phyloP scores from a whole-genome alignment of 2,113 vertebrate species.

The Cynoglossus semilaevis region DNA sequence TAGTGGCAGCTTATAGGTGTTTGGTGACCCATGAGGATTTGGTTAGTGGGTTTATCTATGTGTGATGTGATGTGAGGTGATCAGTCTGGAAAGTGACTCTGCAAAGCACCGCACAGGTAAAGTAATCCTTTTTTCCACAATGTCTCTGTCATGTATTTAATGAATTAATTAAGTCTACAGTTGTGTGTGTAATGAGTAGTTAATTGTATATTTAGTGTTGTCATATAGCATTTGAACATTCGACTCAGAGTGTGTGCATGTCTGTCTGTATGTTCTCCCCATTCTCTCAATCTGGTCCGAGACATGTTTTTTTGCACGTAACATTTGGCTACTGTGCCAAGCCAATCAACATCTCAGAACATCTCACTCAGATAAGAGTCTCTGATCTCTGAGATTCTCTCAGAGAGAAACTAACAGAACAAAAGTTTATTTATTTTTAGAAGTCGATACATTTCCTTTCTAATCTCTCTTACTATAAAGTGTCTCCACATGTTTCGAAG shows the following conservation, averaged over 20 bases:
- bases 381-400: too few species aligned
- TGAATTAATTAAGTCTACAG: not conserved
- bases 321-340: conserved; percentile 7
- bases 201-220: not conserved
- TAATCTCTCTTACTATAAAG: too few species aligned
- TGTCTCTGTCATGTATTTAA: not conserved
- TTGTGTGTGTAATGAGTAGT: not conserved
- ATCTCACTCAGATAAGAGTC: too few species aligned
- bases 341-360: not conserved
- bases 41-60: conserved; percentile 48
- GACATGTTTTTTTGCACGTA: not conserved
- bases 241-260: not conserved
- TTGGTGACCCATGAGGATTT: conserved; percentile 62
- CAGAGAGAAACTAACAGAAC: too few species aligned
- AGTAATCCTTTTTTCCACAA: conserved; percentile 48
- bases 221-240: not conserved
- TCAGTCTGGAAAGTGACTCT: conserved; percentile 52
- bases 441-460: too few species aligned
- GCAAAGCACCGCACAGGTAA: conserved; percentile 42
- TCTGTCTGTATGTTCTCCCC: not conserved
- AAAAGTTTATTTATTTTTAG: too few species aligned
- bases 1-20: conserved; percentile 44
- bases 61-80: conserved; percentile 42
- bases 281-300: not conserved
- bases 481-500: too few species aligned